Percentiles rank a stretch among this genome's conserved stretches.
Evolutionary conservation across 2,113 vertebrate genomes (phyloP).

Genomic region (Podilymbus podiceps): DNA sequence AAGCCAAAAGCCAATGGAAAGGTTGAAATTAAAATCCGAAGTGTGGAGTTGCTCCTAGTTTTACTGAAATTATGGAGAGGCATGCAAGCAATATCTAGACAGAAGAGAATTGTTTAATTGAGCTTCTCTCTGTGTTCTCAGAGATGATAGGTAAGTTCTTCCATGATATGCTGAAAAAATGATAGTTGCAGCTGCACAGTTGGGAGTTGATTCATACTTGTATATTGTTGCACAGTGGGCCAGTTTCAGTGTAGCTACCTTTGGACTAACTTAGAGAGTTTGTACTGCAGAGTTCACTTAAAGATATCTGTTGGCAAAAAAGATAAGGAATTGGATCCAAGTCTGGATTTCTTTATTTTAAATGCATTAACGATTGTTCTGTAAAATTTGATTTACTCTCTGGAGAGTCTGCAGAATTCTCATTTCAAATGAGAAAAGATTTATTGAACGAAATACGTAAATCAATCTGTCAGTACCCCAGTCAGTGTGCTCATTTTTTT

Average conservation of each 20-base stretch:
- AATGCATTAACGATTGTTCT: neutral
- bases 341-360: constrained; percentile 3
- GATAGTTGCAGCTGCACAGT: neutral
- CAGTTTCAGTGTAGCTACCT: neutral
- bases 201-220: neutral
- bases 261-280: neutral
- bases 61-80: neutral
- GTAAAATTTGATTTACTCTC: neutral
- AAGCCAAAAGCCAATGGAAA: neutral
- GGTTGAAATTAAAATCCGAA: neutral
- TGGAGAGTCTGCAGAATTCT: neutral
- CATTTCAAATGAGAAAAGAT: neutral
- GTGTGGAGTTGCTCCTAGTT: neutral
- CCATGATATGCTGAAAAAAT: neutral
- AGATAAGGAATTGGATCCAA: neutral
- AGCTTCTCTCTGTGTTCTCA: neutral
- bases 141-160: neutral
- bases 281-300: neutral
- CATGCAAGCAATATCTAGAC: neutral
- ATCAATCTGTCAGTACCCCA: neutral
- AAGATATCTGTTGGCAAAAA: neutral
- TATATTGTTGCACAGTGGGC: neutral
- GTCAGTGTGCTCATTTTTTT: neutral
- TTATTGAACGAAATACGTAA: neutral
- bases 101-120: neutral